Evolutionary conservation across 2,888 invertebrate species (phyloP), one percentile per base, ranked within the genome.

Genomic region (Acleris laterana): DNA sequence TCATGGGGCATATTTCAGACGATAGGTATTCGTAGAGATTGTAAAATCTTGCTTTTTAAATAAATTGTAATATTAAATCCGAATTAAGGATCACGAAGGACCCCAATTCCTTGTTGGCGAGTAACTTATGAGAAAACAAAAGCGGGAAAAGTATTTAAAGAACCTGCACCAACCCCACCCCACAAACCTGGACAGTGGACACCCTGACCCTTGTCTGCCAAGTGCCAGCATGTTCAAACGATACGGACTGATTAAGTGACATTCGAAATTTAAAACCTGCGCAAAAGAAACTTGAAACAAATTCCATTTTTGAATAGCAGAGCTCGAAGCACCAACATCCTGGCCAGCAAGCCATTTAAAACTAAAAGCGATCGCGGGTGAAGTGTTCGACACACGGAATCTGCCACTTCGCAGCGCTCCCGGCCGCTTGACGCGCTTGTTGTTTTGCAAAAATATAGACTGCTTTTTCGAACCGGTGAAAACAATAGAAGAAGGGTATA

Each of bases 311-410:
- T 13, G 42, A 42, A 50, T 32, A 44, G 55, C 22, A 48, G 53
- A 17, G 49, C 52, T 58, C 48, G 46, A 66, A 66, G 66, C 51
- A 57, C 32, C 56, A 60, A 51, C 50, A 56, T 56, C 55, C 65
- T 65, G 61, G 65, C 65, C 49, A 25, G 42, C 42, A 50, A 53
- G 57, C 56, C 66, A 62, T 66, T 66, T 66, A 66, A 66, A 66
- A 66, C 66, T 66, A 66, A 66, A 66, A 66, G 65, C 65, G 60
- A 61, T 50, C 56, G 65, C 53, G 60, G 52, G 7, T 62, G 46
- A 44, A 66, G 66, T 66, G 66, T 66, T 66, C 66, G 48, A 66
- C 66, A 66, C 62, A 66, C 66, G 66, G 66, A 66, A 52, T 62
- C 66, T 28, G 66, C 57, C 66, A 66, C 66, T 66, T 66, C 62